Evolutionary conservation across 2,888 invertebrate species (phyloP).

Genomic region (Euzophera pinguis): DNA sequence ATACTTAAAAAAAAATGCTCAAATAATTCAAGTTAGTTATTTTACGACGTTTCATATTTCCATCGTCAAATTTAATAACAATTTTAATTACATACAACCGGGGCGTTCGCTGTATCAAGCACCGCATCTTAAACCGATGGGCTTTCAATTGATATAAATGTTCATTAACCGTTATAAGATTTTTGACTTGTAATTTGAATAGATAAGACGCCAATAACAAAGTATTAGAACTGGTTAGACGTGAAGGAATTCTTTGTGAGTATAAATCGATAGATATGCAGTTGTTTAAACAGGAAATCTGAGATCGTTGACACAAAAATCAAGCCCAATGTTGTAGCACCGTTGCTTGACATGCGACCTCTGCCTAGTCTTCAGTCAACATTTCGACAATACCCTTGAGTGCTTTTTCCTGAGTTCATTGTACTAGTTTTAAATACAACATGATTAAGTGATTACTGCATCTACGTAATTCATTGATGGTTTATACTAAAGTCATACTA

Average conservation of each 20-base stretch:
- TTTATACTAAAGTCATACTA: no score
- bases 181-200: not conserved
- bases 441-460: no score
- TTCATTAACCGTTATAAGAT: constrained; percentile 2
- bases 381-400: constrained; percentile 39
- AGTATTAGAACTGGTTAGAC: constrained; percentile 28
- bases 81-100: not conserved
- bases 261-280: constrained; percentile 24
- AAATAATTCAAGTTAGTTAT: no score
- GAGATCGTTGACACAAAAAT: constrained; percentile 41
- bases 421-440: not conserved
- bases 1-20: no score
- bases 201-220: constrained; percentile 9
- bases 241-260: constrained; percentile 23
- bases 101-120: not conserved
- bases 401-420: constrained; percentile 22
- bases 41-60: not conserved
- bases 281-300: constrained; percentile 32
- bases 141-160: not conserved
- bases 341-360: constrained; percentile 49
- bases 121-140: not conserved
- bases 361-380: constrained; percentile 31
- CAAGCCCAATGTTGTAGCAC: constrained; percentile 38
- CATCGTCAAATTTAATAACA: not conserved
- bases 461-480: no score